Percentiles rank a stretch among this genome's conserved stretches.
Evolutionary conservation across 2,113 vertebrate genomes (phyloP).

Genomic region (Rhagologus leucostigma): DNA sequence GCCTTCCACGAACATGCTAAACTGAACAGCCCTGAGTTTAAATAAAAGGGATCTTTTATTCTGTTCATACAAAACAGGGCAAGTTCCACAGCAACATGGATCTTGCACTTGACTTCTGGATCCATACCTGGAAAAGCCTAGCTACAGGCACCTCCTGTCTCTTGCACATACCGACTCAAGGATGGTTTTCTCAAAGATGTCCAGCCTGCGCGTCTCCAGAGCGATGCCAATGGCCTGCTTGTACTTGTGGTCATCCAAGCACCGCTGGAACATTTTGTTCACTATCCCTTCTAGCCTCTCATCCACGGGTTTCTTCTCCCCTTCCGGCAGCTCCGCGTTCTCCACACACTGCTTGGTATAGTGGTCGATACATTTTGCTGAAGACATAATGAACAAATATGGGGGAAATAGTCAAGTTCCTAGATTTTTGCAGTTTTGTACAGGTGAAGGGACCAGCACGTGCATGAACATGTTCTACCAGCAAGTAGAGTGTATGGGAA

Average conservation of each 20-base stretch:
- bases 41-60: background rate
- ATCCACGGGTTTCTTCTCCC: constrained; percentile 91
- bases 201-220: constrained; percentile 91
- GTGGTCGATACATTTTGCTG: constrained; percentile 98
- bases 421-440: background rate
- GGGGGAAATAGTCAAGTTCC: background rate
- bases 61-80: background rate
- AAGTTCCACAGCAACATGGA: background rate
- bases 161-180: constrained; percentile 80
- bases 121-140: background rate
- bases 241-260: constrained; percentile 96
- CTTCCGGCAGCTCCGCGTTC: constrained; percentile 91
- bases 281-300: constrained; percentile 95
- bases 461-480: background rate
- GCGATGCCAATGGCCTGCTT: constrained; percentile 98
- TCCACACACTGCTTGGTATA: constrained; percentile 97
- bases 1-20: background rate
- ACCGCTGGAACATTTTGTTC: constrained; percentile 98
- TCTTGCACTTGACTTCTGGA: background rate
- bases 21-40: background rate
- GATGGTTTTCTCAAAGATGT: constrained; percentile 96
- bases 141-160: background rate
- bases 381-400: background rate
- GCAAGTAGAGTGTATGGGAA: background rate
- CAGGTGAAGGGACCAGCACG: background rate